Percentiles rank a stretch among this genome's conserved stretches.
Evolutionary conservation across 2,113 vertebrate species (phyloP).

Genomic region (Trematomus loennbergii): DNA sequence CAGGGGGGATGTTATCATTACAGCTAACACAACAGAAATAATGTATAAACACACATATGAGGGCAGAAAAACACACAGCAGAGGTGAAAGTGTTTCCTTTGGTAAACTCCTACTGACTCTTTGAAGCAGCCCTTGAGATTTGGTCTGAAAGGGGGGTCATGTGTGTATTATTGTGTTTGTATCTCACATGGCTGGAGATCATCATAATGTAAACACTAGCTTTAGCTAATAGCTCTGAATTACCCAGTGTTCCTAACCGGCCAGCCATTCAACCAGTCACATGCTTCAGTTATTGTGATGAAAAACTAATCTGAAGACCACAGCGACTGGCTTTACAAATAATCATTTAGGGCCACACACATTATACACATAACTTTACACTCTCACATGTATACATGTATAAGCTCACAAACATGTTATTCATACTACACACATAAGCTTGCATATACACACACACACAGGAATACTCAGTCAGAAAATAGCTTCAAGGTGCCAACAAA

Average conservation of each 20-base stretch:
- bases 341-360: conserved; percentile 66
- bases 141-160: background rate
- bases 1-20: conserved; percentile 23
- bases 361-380: conserved; percentile 26
- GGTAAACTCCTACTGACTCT: conserved; percentile 46
- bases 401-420: conserved; percentile 43
- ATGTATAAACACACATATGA: conserved; percentile 39
- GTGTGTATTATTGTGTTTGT: background rate
- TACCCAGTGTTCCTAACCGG: conserved; percentile 61
- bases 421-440: conserved; percentile 32
- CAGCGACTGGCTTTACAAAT: conserved; percentile 61
- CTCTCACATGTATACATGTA: conserved; percentile 20
- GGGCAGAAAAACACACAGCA: conserved; percentile 40
- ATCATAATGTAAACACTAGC: conserved; percentile 70
- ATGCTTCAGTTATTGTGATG: conserved; percentile 78
- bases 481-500: conserved; percentile 33
- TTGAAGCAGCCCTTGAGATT: conserved; percentile 36
- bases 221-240: conserved; percentile 64
- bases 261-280: conserved; percentile 69
- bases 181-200: conserved; percentile 52
- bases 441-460: conserved; percentile 24
- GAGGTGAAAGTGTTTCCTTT: conserved; percentile 54
- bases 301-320: conserved; percentile 71
- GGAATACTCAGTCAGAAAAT: conserved; percentile 4
- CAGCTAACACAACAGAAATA: conserved; percentile 32